Evolutionary conservation across 1,140 invertebrate genomes (phyloP).

Genomic region (Laupala kohalensis): DNA sequence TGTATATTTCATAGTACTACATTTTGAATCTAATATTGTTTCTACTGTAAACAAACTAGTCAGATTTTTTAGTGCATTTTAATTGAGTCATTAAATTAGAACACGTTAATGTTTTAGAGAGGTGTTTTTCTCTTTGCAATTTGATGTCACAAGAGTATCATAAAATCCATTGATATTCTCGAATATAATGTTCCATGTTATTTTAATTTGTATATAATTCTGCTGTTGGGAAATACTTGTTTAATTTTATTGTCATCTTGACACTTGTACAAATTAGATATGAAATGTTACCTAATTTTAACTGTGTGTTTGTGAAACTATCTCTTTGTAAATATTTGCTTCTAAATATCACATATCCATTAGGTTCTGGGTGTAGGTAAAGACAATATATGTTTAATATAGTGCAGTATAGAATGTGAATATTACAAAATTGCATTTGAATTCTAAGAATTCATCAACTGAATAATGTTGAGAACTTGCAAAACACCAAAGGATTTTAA

Average conservation of each 20-base stretch:
- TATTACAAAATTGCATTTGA: background rate
- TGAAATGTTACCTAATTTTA: background rate
- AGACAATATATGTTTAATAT: background rate
- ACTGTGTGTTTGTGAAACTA: background rate
- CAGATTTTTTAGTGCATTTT: background rate
- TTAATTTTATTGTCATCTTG: background rate
- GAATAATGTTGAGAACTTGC: background rate
- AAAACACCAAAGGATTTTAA: background rate
- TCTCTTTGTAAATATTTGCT: background rate
- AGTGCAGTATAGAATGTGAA: background rate
- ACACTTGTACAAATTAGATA: background rate
- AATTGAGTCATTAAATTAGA: background rate
- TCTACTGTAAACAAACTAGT: background rate
- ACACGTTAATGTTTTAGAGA: background rate
- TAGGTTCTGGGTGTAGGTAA: background rate
- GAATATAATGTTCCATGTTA: background rate
- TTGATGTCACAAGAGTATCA: too few relatives aligned
- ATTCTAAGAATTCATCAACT: background rate
- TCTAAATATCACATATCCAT: background rate
- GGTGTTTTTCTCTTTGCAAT: background rate
- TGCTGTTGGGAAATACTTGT: background rate
- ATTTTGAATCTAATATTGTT: background rate
- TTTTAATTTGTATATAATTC: background rate
- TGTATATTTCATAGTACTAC: background rate
- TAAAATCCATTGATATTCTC: background rate